These are phyloP conservation scores for Myotis pilosus DNA, from an alignment of 2,797 vertebrate species.

Conservation along the genomic window DNA sequence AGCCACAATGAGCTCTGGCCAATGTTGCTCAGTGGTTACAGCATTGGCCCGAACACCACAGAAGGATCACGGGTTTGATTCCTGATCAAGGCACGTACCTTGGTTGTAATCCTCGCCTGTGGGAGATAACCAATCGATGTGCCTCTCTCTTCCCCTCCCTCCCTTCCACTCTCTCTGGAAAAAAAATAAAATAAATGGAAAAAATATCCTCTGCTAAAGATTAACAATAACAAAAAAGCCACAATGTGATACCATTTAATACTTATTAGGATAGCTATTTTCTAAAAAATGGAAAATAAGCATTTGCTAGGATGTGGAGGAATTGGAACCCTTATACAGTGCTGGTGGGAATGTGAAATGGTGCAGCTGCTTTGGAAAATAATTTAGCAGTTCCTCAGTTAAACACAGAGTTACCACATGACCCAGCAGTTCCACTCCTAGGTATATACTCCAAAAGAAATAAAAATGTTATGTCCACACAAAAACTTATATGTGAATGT, in stretches of 20 bases:
- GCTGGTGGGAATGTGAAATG: neutral
- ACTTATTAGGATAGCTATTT: neutral
- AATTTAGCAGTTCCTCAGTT: neutral
- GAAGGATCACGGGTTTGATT: too few species aligned
- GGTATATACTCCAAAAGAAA: neutral
- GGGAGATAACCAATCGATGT: too few species aligned
- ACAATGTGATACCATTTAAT: neutral
- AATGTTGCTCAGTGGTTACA: too few species aligned
- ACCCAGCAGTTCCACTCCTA: neutral
- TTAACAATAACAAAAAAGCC: neutral
- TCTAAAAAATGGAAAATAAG: neutral
- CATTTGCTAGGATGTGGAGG: neutral
- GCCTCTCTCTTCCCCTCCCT: too few species aligned
- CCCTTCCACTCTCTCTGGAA: too few species aligned
- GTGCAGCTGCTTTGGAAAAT: neutral
- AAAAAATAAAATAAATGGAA: too few species aligned
- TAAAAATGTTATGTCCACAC: neutral
- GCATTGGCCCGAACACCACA: too few species aligned
- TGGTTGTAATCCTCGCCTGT: too few species aligned
- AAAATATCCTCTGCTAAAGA: too few species aligned
- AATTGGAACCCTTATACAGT: neutral
- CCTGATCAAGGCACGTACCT: too few species aligned
- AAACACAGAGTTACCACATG: neutral
- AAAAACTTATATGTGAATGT: neutral
- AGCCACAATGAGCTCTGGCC: too few species aligned